Evolutionary conservation across 2,888 invertebrate genomes (phyloP).

Genomic region (Pyrgus malvae): DNA sequence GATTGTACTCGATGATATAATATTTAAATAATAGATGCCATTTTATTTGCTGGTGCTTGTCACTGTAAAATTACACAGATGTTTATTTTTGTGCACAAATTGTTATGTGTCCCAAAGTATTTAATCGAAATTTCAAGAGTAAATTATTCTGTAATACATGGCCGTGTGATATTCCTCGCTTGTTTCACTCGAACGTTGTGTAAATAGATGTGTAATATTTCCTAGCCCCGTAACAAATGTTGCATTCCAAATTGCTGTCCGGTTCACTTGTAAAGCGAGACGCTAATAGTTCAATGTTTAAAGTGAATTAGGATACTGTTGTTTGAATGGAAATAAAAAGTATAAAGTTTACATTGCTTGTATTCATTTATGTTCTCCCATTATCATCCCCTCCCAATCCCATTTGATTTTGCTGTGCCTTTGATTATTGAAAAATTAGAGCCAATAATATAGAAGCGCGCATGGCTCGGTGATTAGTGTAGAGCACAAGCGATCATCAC

Average conservation of each 20-base stretch:
- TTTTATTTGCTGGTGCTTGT: conserved; percentile 53
- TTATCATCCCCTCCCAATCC: too few species aligned
- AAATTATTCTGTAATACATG: conserved; percentile 15
- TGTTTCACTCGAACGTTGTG: conserved; percentile 45
- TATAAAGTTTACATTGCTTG: conserved; percentile 62
- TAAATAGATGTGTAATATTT: conserved; percentile 51
- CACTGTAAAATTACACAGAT: conserved; percentile 35
- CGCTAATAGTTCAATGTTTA: conserved; percentile 44
- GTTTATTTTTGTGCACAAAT: conserved; percentile 57
- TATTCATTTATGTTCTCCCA: conserved; percentile 39
- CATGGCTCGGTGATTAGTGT: too few species aligned
- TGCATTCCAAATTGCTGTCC: conserved; percentile 69
- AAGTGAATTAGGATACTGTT: conserved; percentile 70
- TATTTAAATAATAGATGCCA: conserved; percentile 48
- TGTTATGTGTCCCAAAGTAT: conserved; percentile 45
- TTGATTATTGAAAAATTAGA: too few species aligned
- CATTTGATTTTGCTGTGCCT: too few species aligned
- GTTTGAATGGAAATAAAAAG: conserved; percentile 74
- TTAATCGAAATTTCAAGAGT: conserved; percentile 20
- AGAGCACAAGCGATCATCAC: too few species aligned
- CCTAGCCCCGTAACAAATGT: conserved; percentile 59
- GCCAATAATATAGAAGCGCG: too few species aligned
- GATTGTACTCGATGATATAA: conserved; percentile 45
- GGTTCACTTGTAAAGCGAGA: conserved; percentile 49
- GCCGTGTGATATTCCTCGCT: conserved; percentile 32